Percentiles rank a stretch among this genome's conserved stretches.
These are phyloP conservation scores for Aldabrachelys gigantea DNA, from an alignment of 2,113 vertebrate genomes.

Conservation along the genomic window DNA sequence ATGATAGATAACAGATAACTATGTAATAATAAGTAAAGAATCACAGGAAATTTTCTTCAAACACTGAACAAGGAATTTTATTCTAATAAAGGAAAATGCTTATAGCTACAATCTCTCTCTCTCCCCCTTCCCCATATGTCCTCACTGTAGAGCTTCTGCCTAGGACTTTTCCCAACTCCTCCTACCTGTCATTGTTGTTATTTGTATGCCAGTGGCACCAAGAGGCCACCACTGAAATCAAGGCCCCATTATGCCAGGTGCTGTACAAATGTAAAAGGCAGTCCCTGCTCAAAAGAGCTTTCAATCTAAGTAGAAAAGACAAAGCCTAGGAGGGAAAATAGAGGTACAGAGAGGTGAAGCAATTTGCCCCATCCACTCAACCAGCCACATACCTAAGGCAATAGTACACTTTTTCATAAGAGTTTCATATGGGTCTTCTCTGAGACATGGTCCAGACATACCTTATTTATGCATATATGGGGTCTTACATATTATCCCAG, in stretches of 20 bases:
- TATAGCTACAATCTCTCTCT: background rate
- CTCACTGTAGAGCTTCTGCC: background rate
- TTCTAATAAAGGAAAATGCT: background rate
- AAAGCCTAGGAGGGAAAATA: background rate
- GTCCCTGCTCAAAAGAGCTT: background rate
- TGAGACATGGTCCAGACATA: background rate
- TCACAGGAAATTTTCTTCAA: background rate
- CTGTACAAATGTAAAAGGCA: background rate
- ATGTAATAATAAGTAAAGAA: background rate
- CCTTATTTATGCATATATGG: background rate
- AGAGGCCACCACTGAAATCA: background rate
- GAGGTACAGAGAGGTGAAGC: background rate
- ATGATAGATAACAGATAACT: background rate
- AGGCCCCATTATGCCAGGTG: background rate
- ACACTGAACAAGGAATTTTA: background rate
- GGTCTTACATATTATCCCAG: background rate
- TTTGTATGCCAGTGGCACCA: background rate
- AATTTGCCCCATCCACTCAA: background rate
- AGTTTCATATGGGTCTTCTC: background rate
- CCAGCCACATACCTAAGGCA: background rate
- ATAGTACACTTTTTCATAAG: background rate
- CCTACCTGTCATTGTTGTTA: background rate
- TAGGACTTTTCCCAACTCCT: background rate
- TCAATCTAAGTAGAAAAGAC: background rate
- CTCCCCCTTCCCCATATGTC: background rate